These are phyloP conservation scores for Opisthocomus hoazin DNA, from an alignment of 2,113 vertebrate genomes.

Conservation along the genomic window DNA sequence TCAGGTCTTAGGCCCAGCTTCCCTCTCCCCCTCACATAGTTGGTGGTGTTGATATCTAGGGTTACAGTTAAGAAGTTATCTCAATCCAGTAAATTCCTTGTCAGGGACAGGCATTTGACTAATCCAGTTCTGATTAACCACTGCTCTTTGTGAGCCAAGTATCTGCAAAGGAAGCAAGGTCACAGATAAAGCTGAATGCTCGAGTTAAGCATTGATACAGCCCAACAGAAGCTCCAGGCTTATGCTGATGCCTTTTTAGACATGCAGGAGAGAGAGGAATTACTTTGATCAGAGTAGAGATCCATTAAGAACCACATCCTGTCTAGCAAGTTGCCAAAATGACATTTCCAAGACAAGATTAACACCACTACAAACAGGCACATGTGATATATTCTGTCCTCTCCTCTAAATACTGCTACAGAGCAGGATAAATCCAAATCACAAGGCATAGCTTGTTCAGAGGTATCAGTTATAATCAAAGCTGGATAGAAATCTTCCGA, in stretches of 20 bases:
- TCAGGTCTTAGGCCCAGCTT: background rate
- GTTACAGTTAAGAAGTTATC: constrained; percentile 5
- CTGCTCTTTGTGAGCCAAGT: background rate
- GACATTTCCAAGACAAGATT: background rate
- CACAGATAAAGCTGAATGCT: constrained; percentile 24
- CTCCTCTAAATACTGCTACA: background rate
- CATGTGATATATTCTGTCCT: background rate
- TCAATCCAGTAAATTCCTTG: constrained; percentile 42
- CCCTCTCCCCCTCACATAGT: background rate
- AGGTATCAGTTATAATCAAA: background rate
- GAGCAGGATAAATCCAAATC: background rate
- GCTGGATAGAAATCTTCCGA: background rate
- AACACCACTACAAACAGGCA: background rate
- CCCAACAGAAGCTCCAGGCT: constrained; percentile 22
- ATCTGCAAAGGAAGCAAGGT: constrained; percentile 45
- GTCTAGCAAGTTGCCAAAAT: background rate
- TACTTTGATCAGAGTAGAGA: background rate
- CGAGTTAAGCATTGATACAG: background rate
- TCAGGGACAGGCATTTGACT: constrained; percentile 46
- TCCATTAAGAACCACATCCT: background rate
- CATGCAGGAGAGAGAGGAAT: background rate
- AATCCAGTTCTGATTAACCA: constrained; percentile 35
- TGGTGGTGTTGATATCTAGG: background rate
- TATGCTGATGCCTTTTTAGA: background rate
- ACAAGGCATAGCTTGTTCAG: background rate